Evolutionary conservation across 2,888 invertebrate genomes (phyloP).

Genomic region (Dryobota labecula): DNA sequence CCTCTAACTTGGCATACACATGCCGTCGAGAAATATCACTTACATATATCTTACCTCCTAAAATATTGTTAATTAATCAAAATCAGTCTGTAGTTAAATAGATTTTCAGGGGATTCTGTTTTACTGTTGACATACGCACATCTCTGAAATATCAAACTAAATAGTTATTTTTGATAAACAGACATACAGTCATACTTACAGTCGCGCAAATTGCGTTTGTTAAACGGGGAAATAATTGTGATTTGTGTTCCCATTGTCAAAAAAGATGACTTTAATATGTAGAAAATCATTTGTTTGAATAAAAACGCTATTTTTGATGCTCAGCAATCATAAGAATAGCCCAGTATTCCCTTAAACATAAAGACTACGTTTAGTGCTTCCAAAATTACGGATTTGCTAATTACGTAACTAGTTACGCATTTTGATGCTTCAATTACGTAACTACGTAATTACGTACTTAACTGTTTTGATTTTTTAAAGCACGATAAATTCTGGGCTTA

Average conservation of each 20-base stretch:
- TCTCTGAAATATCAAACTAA: neutral
- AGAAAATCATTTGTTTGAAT: neutral
- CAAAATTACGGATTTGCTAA: too few relatives aligned
- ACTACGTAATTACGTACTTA: too few relatives aligned
- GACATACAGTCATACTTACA: too few relatives aligned
- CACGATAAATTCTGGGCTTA: too few relatives aligned
- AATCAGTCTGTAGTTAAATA: neutral
- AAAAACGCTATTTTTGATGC: neutral
- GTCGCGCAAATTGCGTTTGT: neutral
- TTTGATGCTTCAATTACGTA: too few relatives aligned
- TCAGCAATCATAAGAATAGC: neutral
- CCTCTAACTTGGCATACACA: too few relatives aligned
- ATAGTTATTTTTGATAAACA: neutral
- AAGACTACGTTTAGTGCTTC: neutral
- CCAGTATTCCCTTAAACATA: neutral
- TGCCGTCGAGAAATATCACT: too few relatives aligned
- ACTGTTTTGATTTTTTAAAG: too few relatives aligned
- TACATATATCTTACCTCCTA: too few relatives aligned
- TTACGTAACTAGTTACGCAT: too few relatives aligned
- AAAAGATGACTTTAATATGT: neutral
- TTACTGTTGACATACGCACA: neutral
- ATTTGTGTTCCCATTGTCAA: neutral
- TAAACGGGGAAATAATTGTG: neutral
- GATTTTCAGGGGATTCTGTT: neutral
- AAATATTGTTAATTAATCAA: neutral